Percentiles rank a stretch among this genome's conserved stretches.
These are phyloP conservation scores for Thinocorus orbignyianus DNA, from an alignment of 2,113 vertebrate species.

Conservation along the genomic window DNA sequence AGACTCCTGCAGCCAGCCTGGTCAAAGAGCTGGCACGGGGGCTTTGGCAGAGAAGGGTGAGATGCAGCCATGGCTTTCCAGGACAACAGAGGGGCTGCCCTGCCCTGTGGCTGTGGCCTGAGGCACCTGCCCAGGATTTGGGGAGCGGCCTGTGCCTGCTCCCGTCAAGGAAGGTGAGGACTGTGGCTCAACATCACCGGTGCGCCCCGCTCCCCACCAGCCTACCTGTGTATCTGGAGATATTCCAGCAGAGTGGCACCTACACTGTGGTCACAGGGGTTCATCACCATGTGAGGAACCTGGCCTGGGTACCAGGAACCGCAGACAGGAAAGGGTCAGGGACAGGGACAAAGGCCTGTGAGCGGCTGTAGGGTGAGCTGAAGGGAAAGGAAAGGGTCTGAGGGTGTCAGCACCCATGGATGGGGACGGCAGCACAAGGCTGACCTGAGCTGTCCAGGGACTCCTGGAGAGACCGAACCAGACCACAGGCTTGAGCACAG, in stretches of 20 bases:
- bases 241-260: neutral
- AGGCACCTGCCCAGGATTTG: neutral
- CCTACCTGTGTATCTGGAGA: neutral
- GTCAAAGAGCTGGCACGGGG: neutral
- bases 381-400: neutral
- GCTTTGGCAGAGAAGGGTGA: neutral
- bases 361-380: accelerated
- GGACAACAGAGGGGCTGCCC: neutral
- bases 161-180: neutral
- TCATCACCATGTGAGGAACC: accelerated
- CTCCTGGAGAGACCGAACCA: neutral
- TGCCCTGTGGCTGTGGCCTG: neutral
- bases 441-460: neutral
- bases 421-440: neutral
- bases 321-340: neutral
- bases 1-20: neutral
- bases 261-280: accelerated
- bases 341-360: accelerated
- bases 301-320: neutral
- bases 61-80: no score
- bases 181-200: neutral
- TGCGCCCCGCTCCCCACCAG: neutral
- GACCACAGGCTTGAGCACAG: neutral
- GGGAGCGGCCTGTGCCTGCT: neutral
- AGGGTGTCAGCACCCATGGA: accelerated